A percentile compares a stretch with the other conserved stretches of the same genome.
Evolutionary conservation across 2,113 vertebrate species (phyloP).

Genomic region (Numenius arquata): DNA sequence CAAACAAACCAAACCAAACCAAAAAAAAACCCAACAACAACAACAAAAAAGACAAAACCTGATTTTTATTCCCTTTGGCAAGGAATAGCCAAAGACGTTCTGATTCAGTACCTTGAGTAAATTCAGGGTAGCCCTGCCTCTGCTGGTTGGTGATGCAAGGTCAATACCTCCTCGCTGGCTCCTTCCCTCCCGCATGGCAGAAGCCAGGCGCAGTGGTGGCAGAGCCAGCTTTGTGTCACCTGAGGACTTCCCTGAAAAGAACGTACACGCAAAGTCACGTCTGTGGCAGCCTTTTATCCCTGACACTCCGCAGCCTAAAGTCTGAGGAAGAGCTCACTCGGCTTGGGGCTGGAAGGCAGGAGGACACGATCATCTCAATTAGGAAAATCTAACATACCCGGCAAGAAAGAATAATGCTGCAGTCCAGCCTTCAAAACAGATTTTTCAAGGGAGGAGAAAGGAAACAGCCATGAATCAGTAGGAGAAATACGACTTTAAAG

Average conservation of each 20-base stretch:
- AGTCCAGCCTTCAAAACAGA: background rate
- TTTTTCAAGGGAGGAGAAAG: background rate
- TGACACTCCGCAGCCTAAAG: background rate
- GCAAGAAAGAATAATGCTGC: background rate
- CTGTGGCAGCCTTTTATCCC: background rate
- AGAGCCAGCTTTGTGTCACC: background rate
- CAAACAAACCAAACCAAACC: too few relatives aligned
- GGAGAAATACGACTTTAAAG: constrained; percentile 35
- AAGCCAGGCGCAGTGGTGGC: background rate
- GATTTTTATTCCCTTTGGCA: background rate
- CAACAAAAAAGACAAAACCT: background rate
- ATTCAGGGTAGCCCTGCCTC: background rate
- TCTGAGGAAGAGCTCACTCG: background rate
- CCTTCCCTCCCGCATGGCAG: fast-evolving
- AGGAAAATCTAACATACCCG: background rate
- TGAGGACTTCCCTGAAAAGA: background rate
- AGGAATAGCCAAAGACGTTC: background rate
- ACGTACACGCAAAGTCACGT: background rate
- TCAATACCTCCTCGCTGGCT: background rate
- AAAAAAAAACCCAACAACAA: background rate
- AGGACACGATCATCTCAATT: background rate
- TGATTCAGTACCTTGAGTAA: background rate
- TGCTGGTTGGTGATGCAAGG: background rate
- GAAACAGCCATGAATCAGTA: constrained; percentile 9
- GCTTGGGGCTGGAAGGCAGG: background rate